Percentiles rank a stretch among this genome's conserved stretches.
Evolutionary conservation across 2,888 invertebrate species (phyloP).

Genomic region (Ophion ventricosus): DNA sequence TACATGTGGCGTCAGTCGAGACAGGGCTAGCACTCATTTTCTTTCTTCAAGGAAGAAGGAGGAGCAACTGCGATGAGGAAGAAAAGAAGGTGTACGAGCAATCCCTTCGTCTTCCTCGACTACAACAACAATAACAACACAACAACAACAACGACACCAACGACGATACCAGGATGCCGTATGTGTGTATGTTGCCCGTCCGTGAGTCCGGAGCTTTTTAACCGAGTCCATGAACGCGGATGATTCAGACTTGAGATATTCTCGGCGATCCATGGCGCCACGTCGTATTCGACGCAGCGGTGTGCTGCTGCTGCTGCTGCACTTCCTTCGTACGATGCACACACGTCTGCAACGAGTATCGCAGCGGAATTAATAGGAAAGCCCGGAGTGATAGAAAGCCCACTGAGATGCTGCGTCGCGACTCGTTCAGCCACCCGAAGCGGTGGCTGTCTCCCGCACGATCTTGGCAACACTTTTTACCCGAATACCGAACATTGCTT

Average conservation of each 20-base stretch:
- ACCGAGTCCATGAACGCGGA: constrained; percentile 65
- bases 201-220: constrained; percentile 61
- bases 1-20: constrained; percentile 44
- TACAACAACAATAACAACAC: constrained; percentile 54
- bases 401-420: constrained; percentile 47
- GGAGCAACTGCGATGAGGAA: constrained; percentile 46
- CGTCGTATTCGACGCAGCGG: constrained; percentile 73
- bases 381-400: constrained; percentile 63
- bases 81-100: constrained; percentile 32
- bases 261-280: constrained; percentile 78
- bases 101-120: constrained; percentile 43
- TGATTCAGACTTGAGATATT: constrained; percentile 80
- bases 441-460: constrained; percentile 34
- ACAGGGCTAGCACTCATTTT: constrained; percentile 53
- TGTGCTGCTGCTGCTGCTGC: constrained; percentile 60
- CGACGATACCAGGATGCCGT: constrained; percentile 31
- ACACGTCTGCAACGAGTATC: constrained; percentile 41
- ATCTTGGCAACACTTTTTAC: constrained; percentile 46
- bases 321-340: constrained; percentile 72
- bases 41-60: constrained; percentile 37
- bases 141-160: constrained; percentile 23
- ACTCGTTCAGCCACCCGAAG: constrained; percentile 33
- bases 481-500: constrained; percentile 31
- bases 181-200: constrained; percentile 34
- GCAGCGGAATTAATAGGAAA: constrained; percentile 66